These are phyloP conservation scores for Corythornis vintsioides DNA, from an alignment of 2,113 vertebrate species.

Conservation along the genomic window DNA sequence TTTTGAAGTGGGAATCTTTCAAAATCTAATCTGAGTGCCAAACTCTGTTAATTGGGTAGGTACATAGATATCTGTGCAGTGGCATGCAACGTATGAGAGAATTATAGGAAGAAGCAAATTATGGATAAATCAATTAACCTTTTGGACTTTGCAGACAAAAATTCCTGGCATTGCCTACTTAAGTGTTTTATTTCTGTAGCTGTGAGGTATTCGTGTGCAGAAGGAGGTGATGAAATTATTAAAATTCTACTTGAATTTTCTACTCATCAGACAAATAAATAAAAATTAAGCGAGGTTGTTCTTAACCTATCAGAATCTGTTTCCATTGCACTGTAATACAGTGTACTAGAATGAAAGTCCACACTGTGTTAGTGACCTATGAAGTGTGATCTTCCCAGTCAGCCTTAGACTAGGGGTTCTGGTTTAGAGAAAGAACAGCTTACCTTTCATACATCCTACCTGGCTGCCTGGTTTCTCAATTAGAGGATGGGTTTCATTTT, in stretches of 20 bases:
- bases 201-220: background rate
- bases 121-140: background rate
- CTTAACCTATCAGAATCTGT: background rate
- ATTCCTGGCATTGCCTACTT: background rate
- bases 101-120: background rate
- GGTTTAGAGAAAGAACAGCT: background rate
- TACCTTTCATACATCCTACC: rapidly evolving
- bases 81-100: background rate
- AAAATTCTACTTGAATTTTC: background rate
- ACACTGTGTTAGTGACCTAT: background rate
- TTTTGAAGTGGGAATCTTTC: constrained; percentile 26
- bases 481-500: background rate
- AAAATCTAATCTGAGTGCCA: background rate
- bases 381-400: background rate
- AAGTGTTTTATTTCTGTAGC: background rate
- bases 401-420: background rate
- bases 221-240: background rate
- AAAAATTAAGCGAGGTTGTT: background rate
- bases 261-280: background rate
- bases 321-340: background rate
- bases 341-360: background rate
- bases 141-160: background rate
- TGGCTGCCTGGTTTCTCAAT: background rate
- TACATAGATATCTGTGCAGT: background rate
- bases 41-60: background rate